Evolutionary conservation across 1,140 invertebrate species (phyloP).

Genomic region (Camponotus pennsylvanicus): DNA sequence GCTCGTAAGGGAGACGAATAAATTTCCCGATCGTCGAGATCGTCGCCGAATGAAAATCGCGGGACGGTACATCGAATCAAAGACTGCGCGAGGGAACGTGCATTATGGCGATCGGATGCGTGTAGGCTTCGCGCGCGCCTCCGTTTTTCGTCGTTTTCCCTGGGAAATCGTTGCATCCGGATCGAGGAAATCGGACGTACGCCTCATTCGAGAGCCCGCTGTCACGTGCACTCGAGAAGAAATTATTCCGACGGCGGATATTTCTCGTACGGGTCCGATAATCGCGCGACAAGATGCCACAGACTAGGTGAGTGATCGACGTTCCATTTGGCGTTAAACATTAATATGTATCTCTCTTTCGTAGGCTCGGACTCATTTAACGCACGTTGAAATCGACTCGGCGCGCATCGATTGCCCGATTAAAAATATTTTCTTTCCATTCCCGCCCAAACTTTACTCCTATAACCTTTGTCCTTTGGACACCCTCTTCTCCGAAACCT

Average conservation of each 20-base stretch:
- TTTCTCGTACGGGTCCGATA: slow-evolving; percentile 78
- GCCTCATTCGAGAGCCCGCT: not conserved
- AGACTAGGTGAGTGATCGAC: slow-evolving; percentile 80
- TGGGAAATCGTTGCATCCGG: slow-evolving; percentile 45
- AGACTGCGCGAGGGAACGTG: slow-evolving; percentile 69
- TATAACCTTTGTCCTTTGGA: slow-evolving; percentile 68
- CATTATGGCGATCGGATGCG: slow-evolving; percentile 81
- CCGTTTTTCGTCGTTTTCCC: slow-evolving; percentile 68
- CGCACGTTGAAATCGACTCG: slow-evolving; percentile 9
- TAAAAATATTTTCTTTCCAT: not conserved
- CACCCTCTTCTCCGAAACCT: not conserved
- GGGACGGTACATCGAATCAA: slow-evolving; percentile 63
- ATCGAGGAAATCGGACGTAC: slow-evolving; percentile 5
- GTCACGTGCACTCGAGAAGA: slow-evolving; percentile 34
- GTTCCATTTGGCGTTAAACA: slow-evolving; percentile 65
- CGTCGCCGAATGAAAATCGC: slow-evolving; percentile 17
- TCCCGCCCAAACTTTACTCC: slow-evolving; percentile 26
- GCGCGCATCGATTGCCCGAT: not conserved
- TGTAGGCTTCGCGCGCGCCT: slow-evolving; percentile 74
- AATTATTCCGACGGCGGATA: slow-evolving; percentile 41
- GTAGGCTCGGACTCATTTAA: not conserved
- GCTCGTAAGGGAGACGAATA: slow-evolving; percentile 22
- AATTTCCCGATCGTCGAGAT: slow-evolving; percentile 41
- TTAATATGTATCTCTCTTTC: slow-evolving; percentile 5
- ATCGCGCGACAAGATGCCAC: slow-evolving; percentile 82